Evolutionary conservation across 1,140 invertebrate genomes (phyloP).

Genomic region (Aradophagus sp.): DNA sequence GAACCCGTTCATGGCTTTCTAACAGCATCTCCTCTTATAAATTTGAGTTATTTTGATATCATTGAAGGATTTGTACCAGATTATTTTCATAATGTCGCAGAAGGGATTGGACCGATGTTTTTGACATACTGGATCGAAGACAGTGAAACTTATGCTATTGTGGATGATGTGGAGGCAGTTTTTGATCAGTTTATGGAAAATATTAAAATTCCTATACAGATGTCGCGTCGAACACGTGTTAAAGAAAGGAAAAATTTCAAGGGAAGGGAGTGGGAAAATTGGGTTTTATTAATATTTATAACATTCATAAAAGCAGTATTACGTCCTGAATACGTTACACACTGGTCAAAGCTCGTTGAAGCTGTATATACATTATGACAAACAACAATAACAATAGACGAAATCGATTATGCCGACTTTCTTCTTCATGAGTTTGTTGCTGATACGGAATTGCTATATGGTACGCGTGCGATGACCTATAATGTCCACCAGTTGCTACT

Average conservation of each 20-base stretch:
- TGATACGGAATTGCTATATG: no score
- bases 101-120: no score
- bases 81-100: no score
- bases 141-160: neutral
- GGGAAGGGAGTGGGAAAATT: constrained; percentile 2
- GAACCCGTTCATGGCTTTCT: neutral
- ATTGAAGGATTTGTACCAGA: no score
- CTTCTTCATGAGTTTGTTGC: constrained; percentile 1
- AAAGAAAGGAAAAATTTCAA: neutral
- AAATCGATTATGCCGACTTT: neutral
- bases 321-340: neutral
- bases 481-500: no score
- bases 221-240: neutral
- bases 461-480: no score
- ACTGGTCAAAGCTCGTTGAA: neutral
- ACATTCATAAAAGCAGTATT: neutral
- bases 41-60: constrained; percentile 24
- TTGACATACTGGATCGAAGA: constrained; percentile 3
- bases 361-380: neutral
- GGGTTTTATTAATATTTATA: neutral
- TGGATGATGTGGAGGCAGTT: neutral
- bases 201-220: constrained; percentile 1
- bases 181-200: neutral
- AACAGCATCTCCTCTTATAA: constrained; percentile 11
- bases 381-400: neutral